Conservation (phyloP, 1,140 invertebrate genomes). For the Heliconius himera region DNA sequence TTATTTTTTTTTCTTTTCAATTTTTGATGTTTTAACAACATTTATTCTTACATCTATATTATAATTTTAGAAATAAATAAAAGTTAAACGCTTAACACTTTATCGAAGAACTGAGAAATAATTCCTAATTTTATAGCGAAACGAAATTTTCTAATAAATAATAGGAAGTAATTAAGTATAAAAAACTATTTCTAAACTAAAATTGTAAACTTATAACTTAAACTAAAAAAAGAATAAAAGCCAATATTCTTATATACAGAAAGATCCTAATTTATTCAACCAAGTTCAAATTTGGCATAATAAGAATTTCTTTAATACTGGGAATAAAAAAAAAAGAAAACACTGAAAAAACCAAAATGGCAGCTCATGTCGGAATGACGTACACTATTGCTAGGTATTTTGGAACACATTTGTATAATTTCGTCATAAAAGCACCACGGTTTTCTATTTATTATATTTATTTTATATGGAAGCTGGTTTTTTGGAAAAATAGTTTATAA, state of each 20-base stretch:
- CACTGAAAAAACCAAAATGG: conserved; percentile 35
- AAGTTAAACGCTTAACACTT: neutral
- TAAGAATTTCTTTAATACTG: conserved; percentile 37
- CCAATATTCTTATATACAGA: conserved; percentile 25
- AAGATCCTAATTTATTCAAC: conserved; percentile 22
- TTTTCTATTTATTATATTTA: conserved; percentile 24
- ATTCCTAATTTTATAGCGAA: neutral
- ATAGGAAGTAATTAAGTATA: conserved; percentile 7
- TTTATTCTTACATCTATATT: conserved; percentile 1
- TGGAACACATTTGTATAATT: conserved; percentile 38
- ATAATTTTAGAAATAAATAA: conserved; percentile 3
- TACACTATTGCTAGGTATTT: conserved; percentile 26
- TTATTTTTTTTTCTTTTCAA: neutral
- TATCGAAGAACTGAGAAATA: neutral
- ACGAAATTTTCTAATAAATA: conserved; percentile 20
- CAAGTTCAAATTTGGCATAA: conserved; percentile 14
- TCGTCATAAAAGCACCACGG: conserved; percentile 48
- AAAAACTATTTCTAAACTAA: conserved; percentile 23
- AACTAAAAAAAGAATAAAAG: neutral
- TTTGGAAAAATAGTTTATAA: conserved; percentile 16
- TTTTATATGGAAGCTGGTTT: neutral
- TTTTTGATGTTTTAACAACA: neutral
- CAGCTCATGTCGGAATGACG: conserved; percentile 48
- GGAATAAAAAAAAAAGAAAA: conserved; percentile 39
- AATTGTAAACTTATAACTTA: conserved; percentile 17